A percentile compares a stretch with the other conserved stretches of the same genome.
phyloP scores from a whole-genome alignment of 2,888 invertebrate genomes.

The Dromius quadrimaculatus region DNA sequence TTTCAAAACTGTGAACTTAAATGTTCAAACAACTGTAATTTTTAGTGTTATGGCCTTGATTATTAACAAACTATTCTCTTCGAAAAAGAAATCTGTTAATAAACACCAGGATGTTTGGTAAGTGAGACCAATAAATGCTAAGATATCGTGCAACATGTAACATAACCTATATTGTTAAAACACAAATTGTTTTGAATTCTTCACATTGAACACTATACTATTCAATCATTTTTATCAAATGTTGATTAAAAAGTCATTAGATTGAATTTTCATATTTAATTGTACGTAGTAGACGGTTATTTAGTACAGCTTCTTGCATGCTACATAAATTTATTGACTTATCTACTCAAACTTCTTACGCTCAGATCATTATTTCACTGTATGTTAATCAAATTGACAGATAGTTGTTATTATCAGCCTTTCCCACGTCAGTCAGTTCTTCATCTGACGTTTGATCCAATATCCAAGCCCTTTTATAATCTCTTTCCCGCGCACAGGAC shows the following conservation, averaged over 20 bases:
- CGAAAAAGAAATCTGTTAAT: slow-evolving; percentile 70
- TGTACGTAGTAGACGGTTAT: too few species aligned
- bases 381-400: slow-evolving; percentile 1
- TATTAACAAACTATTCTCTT: slow-evolving; percentile 76
- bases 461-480: slow-evolving; percentile 32
- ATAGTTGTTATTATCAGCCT: neutral
- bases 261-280: too few species aligned
- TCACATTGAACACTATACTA: too few species aligned
- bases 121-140: slow-evolving; percentile 52
- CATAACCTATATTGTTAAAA: slow-evolving; percentile 25
- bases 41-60: slow-evolving; percentile 77
- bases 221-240: too few species aligned
- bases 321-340: too few species aligned
- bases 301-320: too few species aligned
- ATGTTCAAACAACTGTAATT: slow-evolving; percentile 51
- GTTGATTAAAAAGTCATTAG: too few species aligned
- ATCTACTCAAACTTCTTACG: too few species aligned
- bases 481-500: slow-evolving; percentile 19
- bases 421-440: slow-evolving; percentile 16
- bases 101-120: slow-evolving; percentile 70
- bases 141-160: neutral
- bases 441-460: slow-evolving; percentile 15
- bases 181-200: too few species aligned
- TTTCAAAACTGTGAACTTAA: slow-evolving; percentile 48
- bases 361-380: neutral